Evolutionary conservation across 2,113 vertebrate species (phyloP), one percentile per base, ranked within the genome.

Genomic region (Poeciliopsis retropinna): DNA sequence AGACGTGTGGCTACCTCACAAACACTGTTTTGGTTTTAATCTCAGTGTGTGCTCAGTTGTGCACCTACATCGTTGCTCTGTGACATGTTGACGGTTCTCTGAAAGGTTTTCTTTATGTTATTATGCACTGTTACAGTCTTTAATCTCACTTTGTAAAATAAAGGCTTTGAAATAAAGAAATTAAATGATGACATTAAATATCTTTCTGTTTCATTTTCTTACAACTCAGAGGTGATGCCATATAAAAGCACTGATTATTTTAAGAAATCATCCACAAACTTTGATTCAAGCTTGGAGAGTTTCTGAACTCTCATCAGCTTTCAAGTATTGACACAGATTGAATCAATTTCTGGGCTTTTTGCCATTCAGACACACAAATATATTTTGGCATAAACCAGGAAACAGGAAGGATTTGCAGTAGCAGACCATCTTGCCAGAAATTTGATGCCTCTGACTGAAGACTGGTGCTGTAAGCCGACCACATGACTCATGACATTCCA

Each of bases 1-100:
- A 84, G 71, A 84, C 83, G 63, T 81, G 82, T 87, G 78, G 84
- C 89, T 92, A 92, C 90, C 92, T 93, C 92, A 90, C 75, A 78
- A 74, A 69, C 62, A 31, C 28, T 62, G 76, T 74, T 76, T 60
- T 78, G 69, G 67, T 57, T 64, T 54, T 65, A 15, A 85, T 90
- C 72, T 84, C 31, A 1, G 44, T 54, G 73, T 86, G 86, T 90
- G 80, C 72, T 81, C 60, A 71, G 69, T 81, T 83, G 73, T 85
- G 79, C 67, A 74, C 81, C 80, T 82, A 71, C 76, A 61, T 67
- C 37, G 64, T 73, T 61, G 64, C 66, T 85, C 66, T 80, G 72
- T 79, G 80, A 81, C 70, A 79, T 81, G 51, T 37, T 67, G 64
- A 78, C 75, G 71, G 65, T 76, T 69, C 57, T 68, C 44, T 65